These are phyloP conservation scores for Hippocampus kuda DNA, from an alignment of 2,797 vertebrate species.

Conservation along the genomic window DNA sequence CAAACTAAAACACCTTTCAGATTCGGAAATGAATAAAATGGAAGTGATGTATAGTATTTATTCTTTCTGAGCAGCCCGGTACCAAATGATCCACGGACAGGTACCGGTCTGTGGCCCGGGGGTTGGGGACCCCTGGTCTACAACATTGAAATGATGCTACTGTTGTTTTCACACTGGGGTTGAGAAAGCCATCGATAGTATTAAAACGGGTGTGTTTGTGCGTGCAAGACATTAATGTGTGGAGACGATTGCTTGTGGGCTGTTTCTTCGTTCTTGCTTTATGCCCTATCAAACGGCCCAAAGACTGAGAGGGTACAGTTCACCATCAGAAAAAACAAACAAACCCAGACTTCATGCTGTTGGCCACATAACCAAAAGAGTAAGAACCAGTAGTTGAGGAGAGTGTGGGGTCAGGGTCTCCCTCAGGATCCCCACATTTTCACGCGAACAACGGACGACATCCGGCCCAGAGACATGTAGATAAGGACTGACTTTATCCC, in stretches of 20 bases:
- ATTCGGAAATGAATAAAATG: too few relatives aligned
- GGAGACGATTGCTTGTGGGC: constrained; percentile 30
- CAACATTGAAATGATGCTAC: background rate
- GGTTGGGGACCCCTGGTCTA: too few relatives aligned
- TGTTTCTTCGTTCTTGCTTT: constrained; percentile 27
- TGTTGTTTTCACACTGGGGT: background rate
- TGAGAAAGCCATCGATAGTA: background rate
- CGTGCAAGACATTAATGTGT: constrained; percentile 30
- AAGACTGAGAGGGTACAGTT: constrained; percentile 30
- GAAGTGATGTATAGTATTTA: too few relatives aligned
- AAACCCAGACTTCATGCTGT: constrained; percentile 35
- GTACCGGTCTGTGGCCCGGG: too few relatives aligned
- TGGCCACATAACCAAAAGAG: constrained; percentile 41
- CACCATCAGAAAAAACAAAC: constrained; percentile 38
- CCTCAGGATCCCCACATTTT: constrained; percentile 37
- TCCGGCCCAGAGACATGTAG: constrained; percentile 21
- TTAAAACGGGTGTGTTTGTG: background rate
- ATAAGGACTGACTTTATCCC: constrained; percentile 31
- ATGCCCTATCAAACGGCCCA: constrained; percentile 32
- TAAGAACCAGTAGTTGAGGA: constrained; percentile 31
- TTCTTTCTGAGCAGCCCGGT: too few relatives aligned
- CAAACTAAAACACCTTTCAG: too few relatives aligned
- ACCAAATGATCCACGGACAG: too few relatives aligned
- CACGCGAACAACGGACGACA: constrained; percentile 38
- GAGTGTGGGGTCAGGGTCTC: constrained; percentile 10